Base-by-base conservation (phyloP, 1,140 invertebrate species). In the Mylabris phalerata region DNA sequence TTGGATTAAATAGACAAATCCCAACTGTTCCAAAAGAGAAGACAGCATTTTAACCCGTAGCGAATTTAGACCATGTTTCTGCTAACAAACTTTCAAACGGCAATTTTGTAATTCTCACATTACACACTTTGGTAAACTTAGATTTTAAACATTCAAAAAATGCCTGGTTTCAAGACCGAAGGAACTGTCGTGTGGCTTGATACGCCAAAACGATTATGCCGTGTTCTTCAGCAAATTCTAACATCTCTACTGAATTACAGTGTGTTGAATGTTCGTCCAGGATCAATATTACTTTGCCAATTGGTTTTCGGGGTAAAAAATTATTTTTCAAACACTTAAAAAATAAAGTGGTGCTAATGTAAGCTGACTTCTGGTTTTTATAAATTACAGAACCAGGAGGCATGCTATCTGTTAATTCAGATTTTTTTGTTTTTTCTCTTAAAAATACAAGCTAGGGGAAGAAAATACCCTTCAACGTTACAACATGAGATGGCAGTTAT, bases 401-500 rank as follows among this genome's bases (percentile, higher is more conserved):
- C 27, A 38, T 27, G n/a, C 38, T n/a, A 11, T 39, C n/a, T 46
- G 27, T 10, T 39, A 48, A 70, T 57, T 73, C 67, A 5, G 63
- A n/a, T 50, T 57, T 64, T n/a, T 70, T 72, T 48, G 71, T 69
- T 63, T 68, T 69, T 45, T 62, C 60, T 19, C 25, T 43, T 42
- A 2, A 51, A 9, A n/a, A 51, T 51, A 27, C 27, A 43, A 24
- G 10, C 69, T 13, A 64, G 68, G 57, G 69, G 65, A 41, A 59
- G 48, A 42, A 67, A 67, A 50, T 38, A 59, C 9, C 63, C 63
- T 47, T 58, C 59, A 48, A 52, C 61, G 61, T 62, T 68, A 26
- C 61, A 63, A 57, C 61, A 75, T 40, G 61, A n/a, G n/a, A 75
- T 59, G n/a, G 75, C 39, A 46, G 50, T 67, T 10, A 72, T 63